A percentile compares a stretch with the other conserved stretches of the same genome.
Evolutionary conservation across 2,888 invertebrate species (phyloP).

Genomic region (Pyrocoelia pectoralis): DNA sequence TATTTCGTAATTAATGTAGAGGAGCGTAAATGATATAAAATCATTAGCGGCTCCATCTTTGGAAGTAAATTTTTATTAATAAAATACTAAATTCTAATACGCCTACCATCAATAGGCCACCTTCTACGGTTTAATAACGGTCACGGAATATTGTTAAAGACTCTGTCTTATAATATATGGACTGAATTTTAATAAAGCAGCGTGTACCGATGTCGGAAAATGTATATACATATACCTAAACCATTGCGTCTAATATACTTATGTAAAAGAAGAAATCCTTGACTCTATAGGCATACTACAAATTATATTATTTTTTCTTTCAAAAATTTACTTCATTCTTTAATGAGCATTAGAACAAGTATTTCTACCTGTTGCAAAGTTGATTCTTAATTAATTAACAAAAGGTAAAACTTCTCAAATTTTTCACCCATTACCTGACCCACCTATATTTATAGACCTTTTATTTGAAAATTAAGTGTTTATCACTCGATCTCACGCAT

Average conservation of each 20-base stretch:
- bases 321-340: neutral
- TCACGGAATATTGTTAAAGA: conserved; percentile 17
- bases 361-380: neutral
- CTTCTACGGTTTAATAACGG: conserved; percentile 20
- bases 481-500: neutral
- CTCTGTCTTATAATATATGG: conserved; percentile 22
- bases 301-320: conserved; percentile 6
- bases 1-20: conserved; percentile 3
- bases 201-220: conserved; percentile 13
- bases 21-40: conserved; percentile 4
- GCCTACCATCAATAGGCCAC: conserved; percentile 18
- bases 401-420: neutral
- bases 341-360: neutral
- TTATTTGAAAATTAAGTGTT: neutral
- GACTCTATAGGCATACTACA: conserved; percentile 12
- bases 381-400: neutral
- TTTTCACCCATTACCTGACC: neutral
- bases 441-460: neutral
- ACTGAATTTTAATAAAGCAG: conserved; percentile 25
- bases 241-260: conserved; percentile 15
- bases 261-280: conserved; percentile 29
- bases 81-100: conserved; percentile 16
- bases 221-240: conserved; percentile 13
- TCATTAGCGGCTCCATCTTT: conserved; percentile 16
- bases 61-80: conserved; percentile 16